These are phyloP conservation scores for Champsocephalus gunnari DNA, from an alignment of 2,797 vertebrate species.

Conservation along the genomic window DNA sequence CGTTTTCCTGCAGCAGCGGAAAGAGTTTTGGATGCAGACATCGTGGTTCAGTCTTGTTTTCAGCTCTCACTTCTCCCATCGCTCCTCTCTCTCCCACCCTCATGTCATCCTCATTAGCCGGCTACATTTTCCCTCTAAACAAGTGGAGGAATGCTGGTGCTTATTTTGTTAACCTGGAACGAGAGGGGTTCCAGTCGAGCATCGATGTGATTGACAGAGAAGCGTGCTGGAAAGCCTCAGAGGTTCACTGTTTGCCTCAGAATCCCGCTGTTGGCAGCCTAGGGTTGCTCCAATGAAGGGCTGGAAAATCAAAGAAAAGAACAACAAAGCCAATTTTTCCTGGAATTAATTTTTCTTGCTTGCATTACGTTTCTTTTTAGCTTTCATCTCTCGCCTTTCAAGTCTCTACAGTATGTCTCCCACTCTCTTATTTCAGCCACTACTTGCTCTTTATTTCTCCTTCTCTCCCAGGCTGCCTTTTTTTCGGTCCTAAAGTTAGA, in stretches of 20 bases:
- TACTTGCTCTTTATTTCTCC: constrained; percentile 16
- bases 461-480: constrained; percentile 30
- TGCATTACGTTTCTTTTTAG: constrained; percentile 32
- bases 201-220: constrained; percentile 70
- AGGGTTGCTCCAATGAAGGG: constrained; percentile 26
- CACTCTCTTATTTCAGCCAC: background rate
- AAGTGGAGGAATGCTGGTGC: constrained; percentile 67
- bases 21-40: constrained; percentile 42
- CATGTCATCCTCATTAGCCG: constrained; percentile 64
- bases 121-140: constrained; percentile 51
- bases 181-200: constrained; percentile 45
- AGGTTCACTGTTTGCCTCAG: constrained; percentile 52
- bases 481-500: constrained; percentile 42
- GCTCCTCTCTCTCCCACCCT: constrained; percentile 18
- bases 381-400: constrained; percentile 29
- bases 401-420: constrained; percentile 17
- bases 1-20: constrained; percentile 29
- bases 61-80: constrained; percentile 33
- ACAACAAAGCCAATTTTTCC: constrained; percentile 59
- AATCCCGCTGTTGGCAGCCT: constrained; percentile 37
- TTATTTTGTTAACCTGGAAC: constrained; percentile 75
- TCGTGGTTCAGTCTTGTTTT: constrained; percentile 44
- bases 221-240: constrained; percentile 59
- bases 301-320: constrained; percentile 62
- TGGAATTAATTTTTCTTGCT: constrained; percentile 36